These are phyloP conservation scores for Ectobius pallidus DNA, from an alignment of 2,888 invertebrate genomes.

Conservation along the genomic window DNA sequence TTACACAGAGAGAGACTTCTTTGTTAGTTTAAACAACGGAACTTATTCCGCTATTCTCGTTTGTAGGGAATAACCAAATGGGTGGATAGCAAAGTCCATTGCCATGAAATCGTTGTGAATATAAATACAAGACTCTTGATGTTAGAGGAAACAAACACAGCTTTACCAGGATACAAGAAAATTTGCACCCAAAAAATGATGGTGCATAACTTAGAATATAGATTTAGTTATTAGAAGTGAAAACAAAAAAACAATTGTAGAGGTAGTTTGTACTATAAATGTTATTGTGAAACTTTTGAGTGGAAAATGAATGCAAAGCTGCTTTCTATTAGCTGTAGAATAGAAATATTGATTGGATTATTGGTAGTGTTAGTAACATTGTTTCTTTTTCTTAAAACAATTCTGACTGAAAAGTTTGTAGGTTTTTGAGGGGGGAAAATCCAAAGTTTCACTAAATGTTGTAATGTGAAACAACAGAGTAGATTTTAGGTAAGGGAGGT, in stretches of 20 bases:
- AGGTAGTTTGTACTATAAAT: slow-evolving; percentile 31
- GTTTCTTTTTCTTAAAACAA: slow-evolving; percentile 20
- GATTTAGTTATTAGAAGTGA: neutral
- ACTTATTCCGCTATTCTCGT: slow-evolving; percentile 25
- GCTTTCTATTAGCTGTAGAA: slow-evolving; percentile 24
- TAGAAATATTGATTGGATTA: slow-evolving; percentile 20
- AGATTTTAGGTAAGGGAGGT: neutral
- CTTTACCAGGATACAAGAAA: neutral
- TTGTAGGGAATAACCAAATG: slow-evolving; percentile 16
- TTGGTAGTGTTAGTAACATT: slow-evolving; percentile 17
- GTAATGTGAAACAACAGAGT: slow-evolving; percentile 22
- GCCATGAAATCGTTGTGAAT: neutral
- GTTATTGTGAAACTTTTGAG: slow-evolving; percentile 19
- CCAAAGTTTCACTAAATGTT: slow-evolving; percentile 31
- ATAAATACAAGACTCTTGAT: slow-evolving; percentile 12
- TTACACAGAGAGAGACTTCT: slow-evolving; percentile 28
- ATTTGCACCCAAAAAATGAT: neutral
- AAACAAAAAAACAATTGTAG: neutral
- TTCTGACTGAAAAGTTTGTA: slow-evolving; percentile 24
- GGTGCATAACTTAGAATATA: neutral
- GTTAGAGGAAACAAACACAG: slow-evolving; percentile 11
- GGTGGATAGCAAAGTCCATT: neutral
- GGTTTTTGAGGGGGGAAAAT: slow-evolving; percentile 15
- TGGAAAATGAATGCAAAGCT: slow-evolving; percentile 30
- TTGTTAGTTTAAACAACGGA: slow-evolving; percentile 24